phyloP scores from a whole-genome alignment of 2,113 vertebrate genomes.

The Penelope pileata region DNA sequence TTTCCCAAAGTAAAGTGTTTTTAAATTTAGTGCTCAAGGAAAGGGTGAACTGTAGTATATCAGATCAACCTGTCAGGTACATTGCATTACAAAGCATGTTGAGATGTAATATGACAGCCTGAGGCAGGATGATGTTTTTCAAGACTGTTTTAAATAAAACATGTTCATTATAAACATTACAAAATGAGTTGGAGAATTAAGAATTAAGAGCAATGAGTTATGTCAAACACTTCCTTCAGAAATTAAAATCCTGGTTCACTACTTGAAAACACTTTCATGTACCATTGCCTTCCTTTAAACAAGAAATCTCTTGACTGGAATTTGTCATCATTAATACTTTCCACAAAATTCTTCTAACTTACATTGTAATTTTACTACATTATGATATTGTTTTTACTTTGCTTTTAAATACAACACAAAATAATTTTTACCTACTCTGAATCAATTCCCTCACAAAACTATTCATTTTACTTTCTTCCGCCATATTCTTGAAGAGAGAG shows the following conservation, averaged over 20 bases:
- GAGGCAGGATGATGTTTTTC: neutral
- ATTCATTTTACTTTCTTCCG: no score
- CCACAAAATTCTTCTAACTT: neutral
- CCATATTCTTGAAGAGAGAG: no score
- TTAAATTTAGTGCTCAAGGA: neutral
- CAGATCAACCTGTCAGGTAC: neutral
- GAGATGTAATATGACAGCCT: neutral
- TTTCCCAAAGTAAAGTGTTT: neutral
- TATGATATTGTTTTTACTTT: neutral
- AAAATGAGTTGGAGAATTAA: neutral
- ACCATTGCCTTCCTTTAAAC: neutral
- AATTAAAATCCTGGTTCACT: neutral
- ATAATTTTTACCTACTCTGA: neutral
- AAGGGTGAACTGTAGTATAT: neutral
- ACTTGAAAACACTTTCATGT: neutral
- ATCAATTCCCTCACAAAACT: neutral
- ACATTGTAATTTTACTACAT: neutral
- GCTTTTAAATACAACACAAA: neutral
- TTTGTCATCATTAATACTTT: neutral
- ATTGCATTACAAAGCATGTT: neutral
- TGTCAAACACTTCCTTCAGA: neutral
- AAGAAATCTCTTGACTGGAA: neutral
- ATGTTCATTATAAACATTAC: neutral
- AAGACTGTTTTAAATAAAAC: neutral
- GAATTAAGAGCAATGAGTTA: neutral